Evolutionary conservation across 2,888 invertebrate genomes (phyloP).

Genomic region (Labia minor): DNA sequence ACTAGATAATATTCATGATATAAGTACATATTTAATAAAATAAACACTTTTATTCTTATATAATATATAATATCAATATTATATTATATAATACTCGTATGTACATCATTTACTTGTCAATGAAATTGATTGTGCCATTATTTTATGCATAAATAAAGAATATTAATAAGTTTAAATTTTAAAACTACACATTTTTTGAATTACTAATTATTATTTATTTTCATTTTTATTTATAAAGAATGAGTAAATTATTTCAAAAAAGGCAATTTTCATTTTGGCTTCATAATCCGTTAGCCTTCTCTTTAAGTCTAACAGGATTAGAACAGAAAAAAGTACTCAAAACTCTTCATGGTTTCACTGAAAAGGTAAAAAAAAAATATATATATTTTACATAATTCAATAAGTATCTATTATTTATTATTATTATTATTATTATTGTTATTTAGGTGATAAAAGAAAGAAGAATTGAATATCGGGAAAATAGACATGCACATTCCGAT

Average conservation of each 20-base stretch:
- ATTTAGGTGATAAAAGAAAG: constrained; percentile 22
- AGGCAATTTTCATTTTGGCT: constrained; percentile 21
- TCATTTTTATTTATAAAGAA: constrained; percentile 14
- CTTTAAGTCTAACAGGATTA: constrained; percentile 17
- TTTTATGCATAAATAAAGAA: too few species aligned
- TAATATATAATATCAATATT: too few species aligned
- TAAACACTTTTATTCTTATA: too few species aligned
- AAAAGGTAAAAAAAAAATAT: constrained; percentile 16
- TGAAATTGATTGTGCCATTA: too few species aligned
- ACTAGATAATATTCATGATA: too few species aligned
- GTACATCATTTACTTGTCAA: too few species aligned
- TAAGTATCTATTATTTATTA: too few species aligned
- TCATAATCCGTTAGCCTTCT: constrained; percentile 17
- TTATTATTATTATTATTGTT: neutral
- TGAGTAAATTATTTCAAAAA: constrained; percentile 18
- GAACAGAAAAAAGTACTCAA: constrained; percentile 19
- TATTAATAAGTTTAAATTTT: too few species aligned
- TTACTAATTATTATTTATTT: too few species aligned
- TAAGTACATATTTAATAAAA: too few species aligned
- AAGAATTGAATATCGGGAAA: constrained; percentile 19
- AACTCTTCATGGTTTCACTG: constrained; percentile 23
- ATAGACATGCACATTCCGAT: neutral
- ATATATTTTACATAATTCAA: neutral
- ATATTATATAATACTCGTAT: too few species aligned
- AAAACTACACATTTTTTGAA: too few species aligned